Conservation (phyloP, 1,140 invertebrate species). For the Drosophila pectinifera region DNA sequence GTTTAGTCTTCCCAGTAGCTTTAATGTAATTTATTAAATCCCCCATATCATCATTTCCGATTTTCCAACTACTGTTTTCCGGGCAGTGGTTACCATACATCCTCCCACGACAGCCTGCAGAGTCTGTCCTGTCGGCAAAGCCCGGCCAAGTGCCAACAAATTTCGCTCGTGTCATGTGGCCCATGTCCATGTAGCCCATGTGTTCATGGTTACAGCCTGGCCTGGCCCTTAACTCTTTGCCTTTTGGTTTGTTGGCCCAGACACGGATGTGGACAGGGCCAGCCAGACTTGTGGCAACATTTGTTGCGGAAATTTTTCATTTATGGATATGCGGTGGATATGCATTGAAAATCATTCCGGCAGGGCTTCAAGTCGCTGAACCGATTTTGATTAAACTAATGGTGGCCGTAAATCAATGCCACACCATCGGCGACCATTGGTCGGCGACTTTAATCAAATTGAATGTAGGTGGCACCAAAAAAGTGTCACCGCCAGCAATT, state of each 20-base stretch:
- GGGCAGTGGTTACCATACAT: slow-evolving; percentile 16
- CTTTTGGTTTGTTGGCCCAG: slow-evolving; percentile 24
- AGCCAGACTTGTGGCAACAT: slow-evolving; percentile 44
- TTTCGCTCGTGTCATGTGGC: slow-evolving; percentile 40
- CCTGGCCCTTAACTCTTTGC: slow-evolving; percentile 42
- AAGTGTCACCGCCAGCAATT: slow-evolving; percentile 30
- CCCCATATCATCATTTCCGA: neutral
- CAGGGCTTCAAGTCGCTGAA: slow-evolving; percentile 39
- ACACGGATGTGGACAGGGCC: slow-evolving; percentile 7
- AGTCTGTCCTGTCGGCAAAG: slow-evolving; percentile 41
- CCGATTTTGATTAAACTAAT: slow-evolving; percentile 72
- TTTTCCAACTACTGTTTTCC: slow-evolving; percentile 18
- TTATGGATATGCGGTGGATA: slow-evolving; percentile 39
- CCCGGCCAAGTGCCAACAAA: slow-evolving; percentile 63
- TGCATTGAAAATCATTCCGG: slow-evolving; percentile 14
- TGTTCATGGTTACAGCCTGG: slow-evolving; percentile 35
- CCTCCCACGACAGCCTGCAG: slow-evolving; percentile 15
- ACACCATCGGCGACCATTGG: slow-evolving; percentile 6
- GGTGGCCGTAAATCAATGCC: slow-evolving; percentile 61
- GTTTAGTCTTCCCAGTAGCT: neutral
- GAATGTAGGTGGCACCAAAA: slow-evolving; percentile 36
- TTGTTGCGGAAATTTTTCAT: slow-evolving; percentile 49
- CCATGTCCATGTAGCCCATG: slow-evolving; percentile 17
- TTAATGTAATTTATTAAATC: slow-evolving; percentile 20
- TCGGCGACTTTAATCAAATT: slow-evolving; percentile 65